These are phyloP conservation scores for Adoxophyes honmai DNA, from an alignment of 1,140 invertebrate species.

Conservation along the genomic window DNA sequence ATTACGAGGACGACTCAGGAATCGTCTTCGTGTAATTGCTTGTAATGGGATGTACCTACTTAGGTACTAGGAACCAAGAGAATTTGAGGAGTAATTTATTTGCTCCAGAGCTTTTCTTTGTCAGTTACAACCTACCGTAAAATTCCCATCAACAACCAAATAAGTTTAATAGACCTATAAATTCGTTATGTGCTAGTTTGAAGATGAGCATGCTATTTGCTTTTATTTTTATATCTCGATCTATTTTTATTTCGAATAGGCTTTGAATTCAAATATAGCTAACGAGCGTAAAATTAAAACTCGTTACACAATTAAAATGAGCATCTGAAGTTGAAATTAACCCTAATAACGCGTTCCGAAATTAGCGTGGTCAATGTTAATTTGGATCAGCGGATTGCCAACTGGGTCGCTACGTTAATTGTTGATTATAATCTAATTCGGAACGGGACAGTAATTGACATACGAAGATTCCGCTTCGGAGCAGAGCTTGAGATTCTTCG, in stretches of 20 bases:
- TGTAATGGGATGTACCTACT: background rate
- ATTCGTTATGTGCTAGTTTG: background rate
- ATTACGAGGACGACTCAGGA: background rate
- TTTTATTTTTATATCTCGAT: background rate
- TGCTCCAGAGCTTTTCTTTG: too few species aligned
- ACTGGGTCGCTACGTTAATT: background rate
- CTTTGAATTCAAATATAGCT: background rate
- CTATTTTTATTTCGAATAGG: background rate
- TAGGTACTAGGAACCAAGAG: too few species aligned
- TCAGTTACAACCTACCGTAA: too few species aligned
- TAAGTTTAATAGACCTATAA: too few species aligned
- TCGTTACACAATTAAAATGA: background rate
- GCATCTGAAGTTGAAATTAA: background rate
- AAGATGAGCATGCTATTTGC: background rate
- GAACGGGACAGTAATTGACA: background rate
- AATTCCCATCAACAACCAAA: too few species aligned
- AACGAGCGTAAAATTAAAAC: constrained; percentile 1
- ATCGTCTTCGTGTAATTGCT: background rate
- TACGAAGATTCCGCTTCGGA: too few species aligned
- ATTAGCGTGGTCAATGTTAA: constrained; percentile 12
- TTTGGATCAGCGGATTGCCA: background rate
- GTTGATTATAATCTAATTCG: constrained; percentile 3
- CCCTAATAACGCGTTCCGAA: constrained; percentile 1
- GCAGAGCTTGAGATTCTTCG: too few species aligned
- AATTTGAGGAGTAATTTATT: too few species aligned